Conservation (phyloP, 2,113 vertebrate genomes). For the Phodopus roborovskii region DNA sequence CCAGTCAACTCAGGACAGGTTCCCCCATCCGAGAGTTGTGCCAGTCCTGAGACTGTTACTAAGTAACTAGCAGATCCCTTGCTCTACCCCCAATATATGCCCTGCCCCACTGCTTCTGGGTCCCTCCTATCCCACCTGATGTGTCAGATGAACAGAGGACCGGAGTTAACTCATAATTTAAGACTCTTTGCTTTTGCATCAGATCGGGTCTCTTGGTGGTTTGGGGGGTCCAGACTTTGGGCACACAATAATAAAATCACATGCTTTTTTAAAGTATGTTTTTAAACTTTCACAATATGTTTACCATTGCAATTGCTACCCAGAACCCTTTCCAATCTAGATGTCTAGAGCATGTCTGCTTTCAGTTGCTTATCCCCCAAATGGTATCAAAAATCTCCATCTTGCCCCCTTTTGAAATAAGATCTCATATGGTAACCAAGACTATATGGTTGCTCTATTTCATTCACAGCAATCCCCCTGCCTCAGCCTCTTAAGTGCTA, state of each 20-base stretch:
- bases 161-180: no score
- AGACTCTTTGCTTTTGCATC: no score
- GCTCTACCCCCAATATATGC: no score
- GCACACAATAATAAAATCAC: not conserved
- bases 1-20: no score
- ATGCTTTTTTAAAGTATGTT: not conserved
- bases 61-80: no score
- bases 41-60: no score
- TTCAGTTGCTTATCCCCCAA: not conserved
- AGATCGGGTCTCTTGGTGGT: no score
- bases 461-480: not conserved
- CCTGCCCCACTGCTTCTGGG: no score
- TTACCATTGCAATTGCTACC: not conserved
- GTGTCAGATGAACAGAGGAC: no score
- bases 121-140: no score
- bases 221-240: no score
- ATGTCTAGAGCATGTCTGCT: not conserved
- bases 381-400: not conserved
- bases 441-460: not conserved
- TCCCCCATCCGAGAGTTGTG: no score
- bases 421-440: not conserved
- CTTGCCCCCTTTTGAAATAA: not conserved
- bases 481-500: not conserved
- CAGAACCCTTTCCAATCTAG: not conserved
- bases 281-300: constrained; percentile 7